These are phyloP conservation scores for Umimayanthus kanabou DNA, from an alignment of 92 coral and sea anemone genomes.

Conservation along the genomic window DNA sequence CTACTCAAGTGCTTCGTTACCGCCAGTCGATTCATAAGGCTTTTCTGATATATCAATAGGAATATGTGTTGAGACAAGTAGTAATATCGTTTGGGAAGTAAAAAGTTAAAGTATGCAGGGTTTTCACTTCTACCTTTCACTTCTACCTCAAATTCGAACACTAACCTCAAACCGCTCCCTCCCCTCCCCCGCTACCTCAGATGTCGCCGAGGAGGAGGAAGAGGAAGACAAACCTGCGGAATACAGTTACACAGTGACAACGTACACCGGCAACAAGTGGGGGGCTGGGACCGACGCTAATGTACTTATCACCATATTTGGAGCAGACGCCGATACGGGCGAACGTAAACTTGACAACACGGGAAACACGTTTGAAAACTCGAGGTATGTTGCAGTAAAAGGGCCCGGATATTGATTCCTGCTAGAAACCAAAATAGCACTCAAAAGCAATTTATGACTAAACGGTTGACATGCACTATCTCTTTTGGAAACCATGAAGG, in stretches of 20 bases:
- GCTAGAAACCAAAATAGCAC: background rate
- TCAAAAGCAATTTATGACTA: background rate
- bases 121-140: too few species aligned
- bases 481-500: too few species aligned
- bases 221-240: conserved; percentile 25
- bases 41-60: too few species aligned
- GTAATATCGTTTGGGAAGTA: too few species aligned
- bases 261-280: conserved; percentile 70
- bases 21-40: too few species aligned
- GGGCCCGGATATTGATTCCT: background rate
- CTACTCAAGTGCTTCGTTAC: too few species aligned
- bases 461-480: too few species aligned
- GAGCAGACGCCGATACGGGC: conserved; percentile 71
- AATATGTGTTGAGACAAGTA: too few species aligned
- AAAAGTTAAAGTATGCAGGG: too few species aligned
- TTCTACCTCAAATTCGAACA: too few species aligned
- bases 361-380: conserved; percentile 74
- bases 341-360: conserved; percentile 69
- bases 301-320: conserved; percentile 80
- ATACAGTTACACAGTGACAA: conserved; percentile 62
- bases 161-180: background rate
- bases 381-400: conserved; percentile 19
- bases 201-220: conserved; percentile 5
- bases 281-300: conserved; percentile 93
- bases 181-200: background rate